Percentiles rank a stretch among this genome's conserved stretches.
These are phyloP conservation scores for Psophia crepitans DNA, from an alignment of 2,113 vertebrate genomes.

Conservation along the genomic window DNA sequence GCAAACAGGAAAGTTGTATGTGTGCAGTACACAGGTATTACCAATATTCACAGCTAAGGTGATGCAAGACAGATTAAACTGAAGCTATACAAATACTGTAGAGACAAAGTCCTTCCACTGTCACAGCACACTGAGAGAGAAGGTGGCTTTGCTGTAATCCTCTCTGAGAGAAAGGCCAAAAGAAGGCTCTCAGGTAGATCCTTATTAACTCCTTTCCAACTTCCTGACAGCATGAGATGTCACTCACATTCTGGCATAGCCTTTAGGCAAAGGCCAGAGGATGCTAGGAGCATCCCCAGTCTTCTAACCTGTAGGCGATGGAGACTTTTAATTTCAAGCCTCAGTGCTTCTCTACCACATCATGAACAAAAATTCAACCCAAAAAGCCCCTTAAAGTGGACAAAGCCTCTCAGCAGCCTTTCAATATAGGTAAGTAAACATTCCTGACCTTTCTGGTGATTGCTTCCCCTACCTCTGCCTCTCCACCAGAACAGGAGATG, in stretches of 20 bases:
- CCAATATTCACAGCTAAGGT: not conserved
- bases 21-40: not conserved
- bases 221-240: not conserved
- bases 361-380: not conserved
- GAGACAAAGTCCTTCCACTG: not conserved
- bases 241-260: not conserved
- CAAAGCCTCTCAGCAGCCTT: not conserved
- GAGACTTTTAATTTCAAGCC: conserved; percentile 39
- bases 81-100: not conserved
- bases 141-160: not conserved
- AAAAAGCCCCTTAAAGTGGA: not conserved
- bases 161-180: not conserved
- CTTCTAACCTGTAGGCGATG: not conserved
- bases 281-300: not conserved
- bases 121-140: not conserved
- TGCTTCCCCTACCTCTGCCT: not conserved
- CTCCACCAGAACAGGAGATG: not conserved
- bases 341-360: not conserved
- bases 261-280: not conserved
- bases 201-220: not conserved
- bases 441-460: conserved; percentile 61
- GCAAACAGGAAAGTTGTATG: not conserved
- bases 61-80: not conserved
- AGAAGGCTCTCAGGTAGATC: not conserved
- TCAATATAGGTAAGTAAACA: conserved; percentile 52